Base-by-base conservation (phyloP, 2,888 invertebrate genomes). In the Parelbella ahira region DNA sequence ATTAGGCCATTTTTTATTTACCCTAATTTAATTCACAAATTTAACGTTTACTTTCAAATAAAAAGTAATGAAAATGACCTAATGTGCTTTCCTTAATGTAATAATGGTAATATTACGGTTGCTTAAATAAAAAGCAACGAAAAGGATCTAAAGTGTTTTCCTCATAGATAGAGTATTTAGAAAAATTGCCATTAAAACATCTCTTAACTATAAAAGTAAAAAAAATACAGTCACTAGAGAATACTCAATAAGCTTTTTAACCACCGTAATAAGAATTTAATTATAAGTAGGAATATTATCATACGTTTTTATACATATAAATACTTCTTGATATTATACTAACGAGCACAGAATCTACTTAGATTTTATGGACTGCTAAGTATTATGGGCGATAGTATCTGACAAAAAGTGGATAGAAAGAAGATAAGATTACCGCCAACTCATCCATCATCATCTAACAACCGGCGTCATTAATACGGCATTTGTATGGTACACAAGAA, bases 181-280 rank as follows among this genome's bases (percentile, higher is more conserved):
- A n/a, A n/a, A n/a, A n/a, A n/a, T n/a, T n/a, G n/a, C n/a, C n/a
- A n/a, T n/a, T n/a, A n/a, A n/a, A n/a, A n/a, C n/a, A 15, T 15
- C 15, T 4, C 15, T n/a, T n/a, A n/a, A 15, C 4, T 15, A 15
- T 15, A 4, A 15, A 15, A 24, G 8, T 10, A n/a, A 19, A 3
- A 32, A 36, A 24, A 2, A 8, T 28, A 18, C 25, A 33, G 13
- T 9, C 6, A 25, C 8, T 9, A 32, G 11, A 41, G 33, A 41
- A 41, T n/a, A 20, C 32, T 33, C 25, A 41, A 41, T 32, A 19
- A 39, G 39, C 11, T 39, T 41, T 20, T 33, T 18, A 8, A 27
- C n/a, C 19, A 19, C 19, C 12, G 32, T 30, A 30, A 19, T 32
- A 12, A 10, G 12, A 19, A 41, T 41, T 20, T 20, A 41, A 41